Evolutionary conservation across 2,888 invertebrate genomes (phyloP).

Genomic region (Aricia artaxerxes): DNA sequence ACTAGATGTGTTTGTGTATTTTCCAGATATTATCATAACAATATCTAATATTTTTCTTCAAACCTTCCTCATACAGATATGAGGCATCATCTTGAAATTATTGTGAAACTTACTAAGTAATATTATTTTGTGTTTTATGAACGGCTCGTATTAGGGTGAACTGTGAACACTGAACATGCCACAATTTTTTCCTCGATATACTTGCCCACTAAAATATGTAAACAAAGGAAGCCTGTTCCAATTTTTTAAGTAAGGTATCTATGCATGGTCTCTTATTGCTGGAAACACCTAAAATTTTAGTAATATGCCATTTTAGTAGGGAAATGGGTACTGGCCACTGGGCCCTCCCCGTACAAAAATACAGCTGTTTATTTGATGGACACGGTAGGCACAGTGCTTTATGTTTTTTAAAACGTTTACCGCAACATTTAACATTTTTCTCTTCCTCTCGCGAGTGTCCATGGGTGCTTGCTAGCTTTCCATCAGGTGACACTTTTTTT

Average conservation of each 20-base stretch:
- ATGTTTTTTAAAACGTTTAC: too few species aligned
- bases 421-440: too few species aligned
- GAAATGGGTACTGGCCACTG: too few species aligned
- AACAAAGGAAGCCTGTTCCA: conserved; percentile 4
- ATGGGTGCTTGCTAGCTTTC: too few species aligned
- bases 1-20: not conserved
- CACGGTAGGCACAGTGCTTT: too few species aligned
- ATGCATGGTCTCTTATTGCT: not conserved
- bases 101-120: not conserved
- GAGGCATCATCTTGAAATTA: not conserved
- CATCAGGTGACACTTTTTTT: too few species aligned
- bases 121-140: too few species aligned
- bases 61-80: too few species aligned
- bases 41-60: too few species aligned
- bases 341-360: too few species aligned
- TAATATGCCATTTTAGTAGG: not conserved
- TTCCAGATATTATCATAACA: not conserved
- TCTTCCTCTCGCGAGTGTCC: too few species aligned
- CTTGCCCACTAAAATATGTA: not conserved
- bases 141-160: not conserved
- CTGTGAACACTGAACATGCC: not conserved
- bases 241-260: not conserved
- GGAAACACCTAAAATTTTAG: not conserved
- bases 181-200: not conserved
- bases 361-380: too few species aligned